A percentile compares a stretch with the other conserved stretches of the same genome.
phyloP scores from a whole-genome alignment of 2,888 invertebrate species.

The Drosophila lutescens region DNA sequence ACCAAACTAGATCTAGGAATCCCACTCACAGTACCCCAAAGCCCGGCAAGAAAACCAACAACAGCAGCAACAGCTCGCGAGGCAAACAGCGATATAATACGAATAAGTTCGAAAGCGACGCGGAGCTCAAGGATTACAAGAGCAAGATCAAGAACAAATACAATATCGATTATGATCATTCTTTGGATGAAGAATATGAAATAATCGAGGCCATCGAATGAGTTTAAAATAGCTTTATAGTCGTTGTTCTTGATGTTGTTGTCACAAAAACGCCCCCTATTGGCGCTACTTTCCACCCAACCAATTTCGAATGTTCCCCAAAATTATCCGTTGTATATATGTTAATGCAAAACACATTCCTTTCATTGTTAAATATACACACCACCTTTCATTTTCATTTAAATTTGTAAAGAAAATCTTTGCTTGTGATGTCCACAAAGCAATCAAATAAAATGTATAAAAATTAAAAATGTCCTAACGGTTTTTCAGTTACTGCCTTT shows the following conservation, averaged over 20 bases:
- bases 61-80: slow-evolving; percentile 39
- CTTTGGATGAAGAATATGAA: slow-evolving; percentile 84
- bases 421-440: slow-evolving; percentile 27
- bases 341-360: slow-evolving; percentile 19
- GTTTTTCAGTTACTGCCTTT: neutral
- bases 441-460: slow-evolving; percentile 8
- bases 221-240: slow-evolving; percentile 44
- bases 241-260: slow-evolving; percentile 47
- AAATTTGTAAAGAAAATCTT: slow-evolving; percentile 41
- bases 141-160: slow-evolving; percentile 84
- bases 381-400: slow-evolving; percentile 26
- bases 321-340: slow-evolving; percentile 37
- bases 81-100: slow-evolving; percentile 63
- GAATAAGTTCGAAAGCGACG: slow-evolving; percentile 79
- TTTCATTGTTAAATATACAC: slow-evolving; percentile 33
- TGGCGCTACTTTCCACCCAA: slow-evolving; percentile 35
- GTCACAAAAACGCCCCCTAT: slow-evolving; percentile 19
- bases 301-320: slow-evolving; percentile 36
- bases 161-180: slow-evolving; percentile 84
- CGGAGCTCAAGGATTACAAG: slow-evolving; percentile 82
- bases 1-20: slow-evolving; percentile 56
- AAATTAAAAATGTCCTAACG: neutral
- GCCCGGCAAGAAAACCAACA: slow-evolving; percentile 33
- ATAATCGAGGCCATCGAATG: slow-evolving; percentile 84
- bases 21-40: slow-evolving; percentile 46